A percentile compares a stretch with the other conserved stretches of the same genome.
These are phyloP conservation scores for Geopemphigus sp. DNA, from an alignment of 1,140 invertebrate species.

Conservation along the genomic window DNA sequence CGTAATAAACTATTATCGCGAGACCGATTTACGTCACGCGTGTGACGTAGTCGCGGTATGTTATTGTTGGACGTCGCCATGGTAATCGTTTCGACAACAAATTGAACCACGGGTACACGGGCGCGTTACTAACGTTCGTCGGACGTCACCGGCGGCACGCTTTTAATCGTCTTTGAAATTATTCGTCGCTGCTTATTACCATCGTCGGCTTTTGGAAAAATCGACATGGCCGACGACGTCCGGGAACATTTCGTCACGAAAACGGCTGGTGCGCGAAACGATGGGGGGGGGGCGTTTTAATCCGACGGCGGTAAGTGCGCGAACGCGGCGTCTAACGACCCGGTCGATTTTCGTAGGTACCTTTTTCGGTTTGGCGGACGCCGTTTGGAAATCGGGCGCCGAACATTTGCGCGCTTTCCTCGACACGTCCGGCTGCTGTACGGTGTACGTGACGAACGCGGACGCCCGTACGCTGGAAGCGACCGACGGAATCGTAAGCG, in stretches of 20 bases:
- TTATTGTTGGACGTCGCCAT: not conserved
- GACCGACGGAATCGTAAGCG: slow-evolving; percentile 18
- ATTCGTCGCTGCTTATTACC: no score
- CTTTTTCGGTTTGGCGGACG: slow-evolving; percentile 17
- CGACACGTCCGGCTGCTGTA: slow-evolving; percentile 5
- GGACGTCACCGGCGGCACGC: no score
- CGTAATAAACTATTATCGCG: no score
- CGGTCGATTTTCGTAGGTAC: no score
- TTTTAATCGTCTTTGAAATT: not conserved
- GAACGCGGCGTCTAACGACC: no score
- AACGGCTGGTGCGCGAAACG: slow-evolving; percentile 40
- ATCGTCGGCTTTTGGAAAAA: no score
- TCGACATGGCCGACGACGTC: slow-evolving; percentile 25
- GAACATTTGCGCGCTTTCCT: slow-evolving; percentile 22
- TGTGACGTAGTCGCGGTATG: not conserved
- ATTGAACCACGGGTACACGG: not conserved
- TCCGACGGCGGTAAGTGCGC: no score
- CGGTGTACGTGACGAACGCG: slow-evolving; percentile 12
- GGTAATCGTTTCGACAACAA: not conserved
- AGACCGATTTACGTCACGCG: no score
- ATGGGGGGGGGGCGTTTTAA: no score
- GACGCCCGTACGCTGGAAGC: not conserved
- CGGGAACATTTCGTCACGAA: slow-evolving; percentile 23
- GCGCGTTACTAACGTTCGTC: not conserved
- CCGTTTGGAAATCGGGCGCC: slow-evolving; percentile 9